A percentile compares a stretch with the other conserved stretches of the same genome.
These are phyloP conservation scores for Spilogale gracilis DNA, from an alignment of 2,113 vertebrate genomes.

Conservation along the genomic window DNA sequence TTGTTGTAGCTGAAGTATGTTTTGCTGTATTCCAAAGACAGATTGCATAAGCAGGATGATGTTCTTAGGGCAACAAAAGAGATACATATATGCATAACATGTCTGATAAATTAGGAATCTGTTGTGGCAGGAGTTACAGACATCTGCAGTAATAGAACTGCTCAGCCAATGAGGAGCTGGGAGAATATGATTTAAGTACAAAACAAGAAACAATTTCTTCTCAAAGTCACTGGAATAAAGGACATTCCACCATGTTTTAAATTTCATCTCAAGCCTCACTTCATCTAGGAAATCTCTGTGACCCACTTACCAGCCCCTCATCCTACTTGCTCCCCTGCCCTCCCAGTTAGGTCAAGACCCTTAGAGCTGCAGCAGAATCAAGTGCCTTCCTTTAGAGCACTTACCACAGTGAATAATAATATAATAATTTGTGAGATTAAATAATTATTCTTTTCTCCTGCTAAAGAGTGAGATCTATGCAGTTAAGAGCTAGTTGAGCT, in stretches of 20 bases:
- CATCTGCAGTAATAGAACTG: not conserved
- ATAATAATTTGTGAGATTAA: not conserved
- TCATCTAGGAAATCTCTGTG: not conserved
- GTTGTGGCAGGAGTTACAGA: not conserved
- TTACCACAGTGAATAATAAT: not conserved
- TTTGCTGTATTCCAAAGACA: not conserved
- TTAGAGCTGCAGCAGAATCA: not conserved
- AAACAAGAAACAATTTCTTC: not conserved
- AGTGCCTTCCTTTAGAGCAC: not conserved
- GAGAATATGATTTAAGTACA: not conserved
- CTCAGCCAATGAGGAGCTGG: not conserved
- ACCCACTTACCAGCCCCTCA: rapidly evolving
- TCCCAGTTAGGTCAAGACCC: not conserved
- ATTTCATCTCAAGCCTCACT: not conserved
- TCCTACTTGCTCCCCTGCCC: not conserved
- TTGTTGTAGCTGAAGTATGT: not conserved
- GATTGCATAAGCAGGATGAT: not conserved
- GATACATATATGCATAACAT: not conserved
- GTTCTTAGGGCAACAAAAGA: not conserved
- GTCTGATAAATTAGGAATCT: not conserved
- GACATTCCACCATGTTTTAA: not conserved
- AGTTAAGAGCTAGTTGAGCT: not conserved
- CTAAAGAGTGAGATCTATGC: not conserved
- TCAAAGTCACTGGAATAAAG: not conserved
- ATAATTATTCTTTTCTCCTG: not conserved